Evolutionary conservation across 2,888 invertebrate genomes (phyloP).

Genomic region (Parnassius apollo): DNA sequence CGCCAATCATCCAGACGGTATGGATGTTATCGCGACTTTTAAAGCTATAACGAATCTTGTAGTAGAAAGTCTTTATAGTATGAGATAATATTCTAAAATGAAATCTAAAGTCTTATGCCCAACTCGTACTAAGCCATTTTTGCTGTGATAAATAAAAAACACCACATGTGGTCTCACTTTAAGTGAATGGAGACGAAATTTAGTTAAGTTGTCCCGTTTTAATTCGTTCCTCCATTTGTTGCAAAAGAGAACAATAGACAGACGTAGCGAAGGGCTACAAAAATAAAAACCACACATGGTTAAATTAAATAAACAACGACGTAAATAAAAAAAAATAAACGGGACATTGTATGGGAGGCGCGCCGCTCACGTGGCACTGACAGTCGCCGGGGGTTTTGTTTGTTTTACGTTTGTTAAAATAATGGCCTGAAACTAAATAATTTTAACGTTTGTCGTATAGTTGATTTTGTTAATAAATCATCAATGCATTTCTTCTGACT

Average conservation of each 20-base stretch:
- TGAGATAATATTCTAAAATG: no score
- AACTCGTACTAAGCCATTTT: no score
- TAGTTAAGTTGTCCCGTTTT: slow-evolving; percentile 38
- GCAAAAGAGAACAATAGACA: slow-evolving; percentile 35
- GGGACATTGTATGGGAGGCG: slow-evolving; percentile 38
- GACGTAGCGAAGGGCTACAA: slow-evolving; percentile 34
- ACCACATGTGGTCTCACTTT: neutral
- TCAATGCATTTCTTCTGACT: no score
- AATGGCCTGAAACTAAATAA: slow-evolving; percentile 2
- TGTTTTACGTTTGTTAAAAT: slow-evolving; percentile 17
- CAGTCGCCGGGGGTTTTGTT: slow-evolving; percentile 38
- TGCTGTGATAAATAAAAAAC: no score
- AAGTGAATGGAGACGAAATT: neutral
- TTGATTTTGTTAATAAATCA: no score
- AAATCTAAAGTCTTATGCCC: no score
- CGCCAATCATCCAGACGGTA: no score
- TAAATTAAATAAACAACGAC: slow-evolving; percentile 46
- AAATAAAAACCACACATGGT: slow-evolving; percentile 41
- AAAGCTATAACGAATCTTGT: no score
- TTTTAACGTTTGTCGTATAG: neutral
- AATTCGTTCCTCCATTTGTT: slow-evolving; percentile 33
- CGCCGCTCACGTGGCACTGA: slow-evolving; percentile 45
- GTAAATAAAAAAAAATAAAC: slow-evolving; percentile 27
- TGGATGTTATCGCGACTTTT: no score
- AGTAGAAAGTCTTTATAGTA: no score